phyloP scores from a whole-genome alignment of 2,797 vertebrate genomes.

The Ataeniobius toweri region DNA sequence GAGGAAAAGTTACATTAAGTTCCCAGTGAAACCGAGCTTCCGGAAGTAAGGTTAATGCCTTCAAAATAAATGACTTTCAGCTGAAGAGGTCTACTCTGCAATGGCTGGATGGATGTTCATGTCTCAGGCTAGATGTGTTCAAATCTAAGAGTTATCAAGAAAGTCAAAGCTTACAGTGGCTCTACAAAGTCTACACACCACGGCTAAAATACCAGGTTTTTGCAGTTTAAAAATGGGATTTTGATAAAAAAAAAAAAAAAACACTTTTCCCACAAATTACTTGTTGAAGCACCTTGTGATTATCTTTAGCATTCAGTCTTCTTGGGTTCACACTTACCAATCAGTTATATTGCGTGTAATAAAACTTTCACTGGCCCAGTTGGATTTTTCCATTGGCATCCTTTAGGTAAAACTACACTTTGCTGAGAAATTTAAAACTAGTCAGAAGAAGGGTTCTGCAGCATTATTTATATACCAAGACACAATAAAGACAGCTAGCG shows the following conservation, averaged over 20 bases:
- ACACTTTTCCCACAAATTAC: neutral
- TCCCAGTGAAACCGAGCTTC: neutral
- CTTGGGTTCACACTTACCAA: neutral
- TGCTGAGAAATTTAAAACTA: neutral
- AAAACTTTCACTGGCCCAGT: neutral
- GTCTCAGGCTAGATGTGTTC: neutral
- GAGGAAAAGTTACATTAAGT: conserved; percentile 36
- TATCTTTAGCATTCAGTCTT: neutral
- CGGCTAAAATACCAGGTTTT: neutral
- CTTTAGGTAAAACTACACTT: neutral
- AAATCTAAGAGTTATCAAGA: no score
- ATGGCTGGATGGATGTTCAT: no score
- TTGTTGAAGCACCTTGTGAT: neutral
- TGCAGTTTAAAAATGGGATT: neutral
- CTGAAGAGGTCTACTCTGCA: neutral
- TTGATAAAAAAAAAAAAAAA: neutral
- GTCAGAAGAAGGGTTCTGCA: neutral
- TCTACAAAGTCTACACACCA: neutral
- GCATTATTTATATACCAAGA: neutral
- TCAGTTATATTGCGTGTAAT: neutral
- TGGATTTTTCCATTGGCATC: neutral
- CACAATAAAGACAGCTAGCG: no score
- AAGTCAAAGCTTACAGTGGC: neutral
- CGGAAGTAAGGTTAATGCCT: neutral
- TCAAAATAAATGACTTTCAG: conserved; percentile 32